phyloP scores from a whole-genome alignment of 2,888 invertebrate species.

The Ophion slaviceki region DNA sequence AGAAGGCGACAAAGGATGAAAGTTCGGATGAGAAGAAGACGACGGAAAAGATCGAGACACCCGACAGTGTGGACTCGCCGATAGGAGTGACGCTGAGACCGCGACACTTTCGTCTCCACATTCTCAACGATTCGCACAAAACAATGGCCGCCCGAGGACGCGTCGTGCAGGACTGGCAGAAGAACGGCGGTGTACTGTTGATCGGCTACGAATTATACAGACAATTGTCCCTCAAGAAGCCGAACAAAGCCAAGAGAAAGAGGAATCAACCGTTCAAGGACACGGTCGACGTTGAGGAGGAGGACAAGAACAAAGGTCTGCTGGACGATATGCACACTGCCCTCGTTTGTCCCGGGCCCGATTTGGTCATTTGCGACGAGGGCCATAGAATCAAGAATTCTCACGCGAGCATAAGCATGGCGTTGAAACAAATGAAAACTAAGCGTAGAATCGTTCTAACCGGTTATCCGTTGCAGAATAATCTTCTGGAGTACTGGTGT shows the following conservation, averaged over 20 bases:
- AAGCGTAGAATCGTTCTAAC: slow-evolving; percentile 97
- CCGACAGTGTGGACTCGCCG: slow-evolving; percentile 78
- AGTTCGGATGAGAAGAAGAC: slow-evolving; percentile 74
- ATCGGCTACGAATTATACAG: slow-evolving; percentile 99
- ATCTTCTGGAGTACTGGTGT: slow-evolving; percentile 98
- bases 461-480: slow-evolving; percentile 99
- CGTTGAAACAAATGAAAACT: slow-evolving; percentile 97
- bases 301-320: slow-evolving; percentile 89
- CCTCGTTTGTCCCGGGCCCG: slow-evolving; percentile 95
- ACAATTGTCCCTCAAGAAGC: slow-evolving; percentile 92
- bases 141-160: slow-evolving; percentile 94
- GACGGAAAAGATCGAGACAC: slow-evolving; percentile 77
- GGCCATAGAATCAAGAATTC: slow-evolving; percentile 99
- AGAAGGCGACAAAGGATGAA: slow-evolving; percentile 68
- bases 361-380: slow-evolving; percentile 97
- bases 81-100: slow-evolving; percentile 84
- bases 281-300: slow-evolving; percentile 85
- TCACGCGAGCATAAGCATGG: slow-evolving; percentile 97
- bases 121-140: slow-evolving; percentile 97
- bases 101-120: slow-evolving; percentile 93
- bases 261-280: slow-evolving; percentile 84
- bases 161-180: slow-evolving; percentile 94
- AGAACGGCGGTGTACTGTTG: slow-evolving; percentile 95
- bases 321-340: slow-evolving; percentile 94
- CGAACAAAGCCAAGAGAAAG: slow-evolving; percentile 87